Evolutionary conservation across 2,888 invertebrate species (phyloP).

Genomic region (Sisyra nigra): DNA sequence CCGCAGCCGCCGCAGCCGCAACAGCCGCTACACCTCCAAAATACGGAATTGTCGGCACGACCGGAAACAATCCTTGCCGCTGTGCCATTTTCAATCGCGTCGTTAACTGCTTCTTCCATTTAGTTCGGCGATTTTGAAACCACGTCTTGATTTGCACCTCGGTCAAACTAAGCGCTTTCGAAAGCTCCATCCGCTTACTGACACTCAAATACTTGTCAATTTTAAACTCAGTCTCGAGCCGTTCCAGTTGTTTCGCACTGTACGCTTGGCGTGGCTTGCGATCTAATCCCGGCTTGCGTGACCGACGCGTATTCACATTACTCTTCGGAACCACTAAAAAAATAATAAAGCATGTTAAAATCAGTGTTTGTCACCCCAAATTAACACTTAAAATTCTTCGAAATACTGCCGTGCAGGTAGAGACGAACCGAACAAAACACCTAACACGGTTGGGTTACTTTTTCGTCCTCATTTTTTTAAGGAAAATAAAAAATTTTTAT

Average conservation of each 20-base stretch:
- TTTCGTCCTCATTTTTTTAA: too few relatives aligned
- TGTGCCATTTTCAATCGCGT: conserved; percentile 79
- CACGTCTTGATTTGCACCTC: conserved; percentile 75
- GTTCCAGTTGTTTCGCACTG: conserved; percentile 83
- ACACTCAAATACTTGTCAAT: conserved; percentile 92
- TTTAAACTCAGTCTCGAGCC: conserved; percentile 87
- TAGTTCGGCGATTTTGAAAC: conserved; percentile 89
- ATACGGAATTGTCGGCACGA: conserved; percentile 19
- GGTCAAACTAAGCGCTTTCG: conserved; percentile 72
- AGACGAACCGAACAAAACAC: too few relatives aligned
- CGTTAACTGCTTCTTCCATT: conserved; percentile 95
- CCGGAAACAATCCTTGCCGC: conserved; percentile 58
- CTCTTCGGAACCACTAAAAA: conserved; percentile 57
- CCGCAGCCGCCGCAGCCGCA: background rate
- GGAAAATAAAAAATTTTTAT: too few relatives aligned
- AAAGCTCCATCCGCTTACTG: conserved; percentile 85
- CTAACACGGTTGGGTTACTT: too few relatives aligned
- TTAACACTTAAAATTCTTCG: background rate
- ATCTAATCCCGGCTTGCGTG: conserved; percentile 76
- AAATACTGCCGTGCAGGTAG: background rate
- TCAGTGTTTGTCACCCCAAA: background rate
- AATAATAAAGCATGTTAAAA: background rate
- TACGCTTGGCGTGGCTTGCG: conserved; percentile 93
- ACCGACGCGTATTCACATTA: conserved; percentile 55
- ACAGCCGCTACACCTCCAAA: conserved; percentile 46